Evolutionary conservation across 2,113 vertebrate genomes (phyloP), one percentile per base, ranked within the genome.

Genomic region (Nibea coibor): DNA sequence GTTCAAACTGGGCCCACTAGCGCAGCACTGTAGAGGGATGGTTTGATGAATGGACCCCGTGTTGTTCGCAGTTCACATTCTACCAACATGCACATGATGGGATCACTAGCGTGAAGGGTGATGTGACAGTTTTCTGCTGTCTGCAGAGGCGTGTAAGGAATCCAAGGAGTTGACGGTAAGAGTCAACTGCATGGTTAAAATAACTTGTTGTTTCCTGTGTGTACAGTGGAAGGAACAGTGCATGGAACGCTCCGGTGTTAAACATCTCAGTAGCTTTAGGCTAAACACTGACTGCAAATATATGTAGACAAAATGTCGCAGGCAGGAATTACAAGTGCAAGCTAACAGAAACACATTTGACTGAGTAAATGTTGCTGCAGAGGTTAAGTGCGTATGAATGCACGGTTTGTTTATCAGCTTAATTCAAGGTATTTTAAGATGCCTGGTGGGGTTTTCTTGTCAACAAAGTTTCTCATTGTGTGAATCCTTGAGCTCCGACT

Each of bases 321-420:
- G 2, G 5, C 14, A 28, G 24, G 7, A 50, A 19, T 35, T 39
- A 39, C 7, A 39, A 39, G 35, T 39, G 35, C 35, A 39, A 8
- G 8, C 35, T 39, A 39, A 39, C 8, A 39, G 35, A 39, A 39
- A 39, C 8, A 39, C 7, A 39, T 39, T 39, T 39, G 35, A 39
- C 35, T 2, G 35, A 39, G 35, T 39, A 39, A 39, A 39, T 2
- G 35, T 39, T 39, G 35, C 35, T 39, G 35, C 35, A 39, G 35
- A 39, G 8, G 35, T 39, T 5, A 17, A 31, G 4, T 35, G 19
- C 17, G 54, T 56, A 43, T 50, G 31, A 72, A 66, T 20, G 4
- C 17, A 39, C 39, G 16, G 35, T 43, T 14, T 15, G 42, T 76
- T 72, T 73, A 20, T 20, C 69, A 72, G 42, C 59, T 54, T 22